These are phyloP conservation scores for Caenorhabditis inopinata DNA, from an alignment of 1,140 invertebrate genomes.

Conservation along the genomic window DNA sequence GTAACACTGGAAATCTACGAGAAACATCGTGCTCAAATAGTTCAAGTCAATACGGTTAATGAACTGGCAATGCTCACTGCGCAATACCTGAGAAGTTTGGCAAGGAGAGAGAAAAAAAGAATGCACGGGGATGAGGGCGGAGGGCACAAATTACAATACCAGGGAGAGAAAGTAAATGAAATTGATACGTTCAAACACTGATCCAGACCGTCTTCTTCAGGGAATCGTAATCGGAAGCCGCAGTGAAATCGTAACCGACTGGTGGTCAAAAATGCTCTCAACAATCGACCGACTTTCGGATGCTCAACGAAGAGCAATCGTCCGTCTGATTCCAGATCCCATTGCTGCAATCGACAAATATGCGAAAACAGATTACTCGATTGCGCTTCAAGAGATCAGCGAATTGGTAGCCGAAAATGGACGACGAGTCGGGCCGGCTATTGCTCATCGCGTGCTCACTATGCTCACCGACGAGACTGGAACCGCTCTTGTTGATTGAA, in stretches of 20 bases:
- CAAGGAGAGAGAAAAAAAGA: background rate
- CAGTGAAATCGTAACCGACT: slow-evolving; percentile 12
- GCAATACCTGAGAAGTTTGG: slow-evolving; percentile 20
- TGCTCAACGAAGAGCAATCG: slow-evolving; percentile 1
- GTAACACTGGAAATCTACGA: background rate
- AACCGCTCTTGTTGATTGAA: slow-evolving; percentile 15
- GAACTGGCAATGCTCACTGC: background rate
- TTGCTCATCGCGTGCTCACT: slow-evolving; percentile 28
- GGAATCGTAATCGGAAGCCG: slow-evolving; percentile 25
- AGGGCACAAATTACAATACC: background rate
- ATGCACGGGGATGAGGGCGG: background rate
- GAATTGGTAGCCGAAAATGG: slow-evolving; percentile 18
- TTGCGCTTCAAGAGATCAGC: slow-evolving; percentile 3
- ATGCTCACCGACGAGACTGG: slow-evolving; percentile 37
- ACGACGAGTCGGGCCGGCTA: background rate
- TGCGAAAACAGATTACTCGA: slow-evolving; percentile 2
- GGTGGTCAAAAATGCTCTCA: slow-evolving; percentile 37
- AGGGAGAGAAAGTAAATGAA: background rate
- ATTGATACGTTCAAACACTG: no score
- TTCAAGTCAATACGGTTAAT: background rate
- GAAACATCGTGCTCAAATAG: background rate
- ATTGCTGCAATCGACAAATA: background rate
- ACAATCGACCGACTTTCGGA: slow-evolving; percentile 15
- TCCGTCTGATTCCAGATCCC: slow-evolving; percentile 10
- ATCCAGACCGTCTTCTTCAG: background rate